These are phyloP conservation scores for Tor tambroides DNA, from an alignment of 2,113 vertebrate species.

Conservation along the genomic window DNA sequence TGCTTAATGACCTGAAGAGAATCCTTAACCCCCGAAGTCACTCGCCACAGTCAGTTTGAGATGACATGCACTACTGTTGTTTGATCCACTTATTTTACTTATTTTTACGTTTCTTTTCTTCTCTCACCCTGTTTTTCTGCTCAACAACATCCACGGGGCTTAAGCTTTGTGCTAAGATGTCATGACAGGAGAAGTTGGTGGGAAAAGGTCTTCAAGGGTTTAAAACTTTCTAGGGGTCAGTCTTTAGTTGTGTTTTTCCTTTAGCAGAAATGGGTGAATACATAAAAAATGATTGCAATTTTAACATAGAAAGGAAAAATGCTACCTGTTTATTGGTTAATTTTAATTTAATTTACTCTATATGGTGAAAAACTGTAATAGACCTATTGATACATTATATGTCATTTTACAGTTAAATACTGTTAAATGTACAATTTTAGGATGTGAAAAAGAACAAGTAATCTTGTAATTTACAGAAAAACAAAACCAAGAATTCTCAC, in stretches of 20 bases:
- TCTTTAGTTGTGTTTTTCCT: neutral
- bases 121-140: conserved; percentile 1
- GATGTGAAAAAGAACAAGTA: neutral
- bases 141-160: conserved; percentile 1
- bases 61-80: conserved; percentile 31
- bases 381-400: too few relatives aligned
- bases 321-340: too few relatives aligned
- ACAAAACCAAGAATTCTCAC: neutral
- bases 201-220: conserved; percentile 2
- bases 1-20: conserved; percentile 69
- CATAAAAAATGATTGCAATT: neutral
- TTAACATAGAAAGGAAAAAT: too few relatives aligned
- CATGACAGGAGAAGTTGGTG: conserved; percentile 18
- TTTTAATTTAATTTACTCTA: neutral
- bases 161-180: neutral
- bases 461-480: neutral
- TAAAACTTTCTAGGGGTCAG: neutral
- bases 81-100: neutral
- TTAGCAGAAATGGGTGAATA: neutral
- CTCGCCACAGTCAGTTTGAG: conserved; percentile 62
- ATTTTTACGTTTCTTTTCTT: neutral
- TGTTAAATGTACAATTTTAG: neutral
- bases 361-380: neutral
- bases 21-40: conserved; percentile 59
- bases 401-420: neutral